Base-by-base conservation (phyloP, 2,888 invertebrate species). In the Teleogryllus oceanicus region DNA sequence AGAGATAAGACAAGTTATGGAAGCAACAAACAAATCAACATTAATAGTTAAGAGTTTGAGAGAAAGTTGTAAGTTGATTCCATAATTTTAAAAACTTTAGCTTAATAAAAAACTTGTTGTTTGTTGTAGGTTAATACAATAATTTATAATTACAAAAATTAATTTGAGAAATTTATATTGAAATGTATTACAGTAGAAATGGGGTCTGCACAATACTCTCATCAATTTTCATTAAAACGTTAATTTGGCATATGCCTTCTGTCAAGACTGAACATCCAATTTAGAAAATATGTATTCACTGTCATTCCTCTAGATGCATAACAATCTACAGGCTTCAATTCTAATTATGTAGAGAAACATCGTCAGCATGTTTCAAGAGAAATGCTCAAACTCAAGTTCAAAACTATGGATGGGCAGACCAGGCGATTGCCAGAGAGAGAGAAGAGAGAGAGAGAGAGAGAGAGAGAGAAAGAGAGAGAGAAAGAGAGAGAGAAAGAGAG, bases 31-130 rank as follows among this genome's bases (percentile, higher is more conserved):
- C 3, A 24, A 24, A 24, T 24, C 24, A 24, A 37, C 37, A 37
- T 37, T 5, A 37, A 5, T 5, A 37, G 8, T 37, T 10, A 37
- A 37, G 24, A 85, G 82, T 74, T 74, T 74, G 74, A 74, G 20
- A 74, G 74, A 20, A 20, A 74, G 20, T 74, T 74, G 16, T 74
- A 11, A 20, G 10, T 21, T 12, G 13, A 74, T 74, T 74, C 20
- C n/a, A 20, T n/a, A 76, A 4, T 20, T 20, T 21, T 20, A 21
- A 37, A 76, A 10, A 1, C 5, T 10, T 76, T 21, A 76, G 13
- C 76, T 20, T 16, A 20, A 16, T 5, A 76, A 10, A 76, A 2
- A 74, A 13, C 12, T 20, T 24, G 13, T 37, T 11, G 1, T 49
- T 49, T 13, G 21, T 49, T 50, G 49, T 49, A 50, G 78, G 16